These are phyloP conservation scores for Lytechinus pictus DNA, from an alignment of 35 echinoderm and acorn worm species.

Conservation along the genomic window DNA sequence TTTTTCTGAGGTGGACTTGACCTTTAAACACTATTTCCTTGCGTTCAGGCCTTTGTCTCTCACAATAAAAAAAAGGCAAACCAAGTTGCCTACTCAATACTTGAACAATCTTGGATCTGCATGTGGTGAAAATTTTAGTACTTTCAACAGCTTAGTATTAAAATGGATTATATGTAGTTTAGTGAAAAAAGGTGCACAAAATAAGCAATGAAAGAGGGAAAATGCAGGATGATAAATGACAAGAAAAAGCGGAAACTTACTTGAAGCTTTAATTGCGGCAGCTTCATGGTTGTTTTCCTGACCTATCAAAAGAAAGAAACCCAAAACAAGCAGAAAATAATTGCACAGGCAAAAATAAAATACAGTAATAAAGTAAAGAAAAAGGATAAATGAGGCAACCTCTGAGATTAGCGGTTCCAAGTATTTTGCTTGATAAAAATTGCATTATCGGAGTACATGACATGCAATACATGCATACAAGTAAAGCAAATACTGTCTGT, in stretches of 20 bases:
- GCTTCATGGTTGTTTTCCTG: not conserved
- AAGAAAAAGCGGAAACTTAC: not conserved
- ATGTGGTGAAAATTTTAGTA: too few relatives aligned
- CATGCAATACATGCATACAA: not conserved
- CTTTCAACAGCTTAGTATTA: too few relatives aligned
- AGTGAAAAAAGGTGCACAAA: not conserved
- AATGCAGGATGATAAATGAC: not conserved
- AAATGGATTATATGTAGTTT: not conserved
- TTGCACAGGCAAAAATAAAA: conserved; percentile 5
- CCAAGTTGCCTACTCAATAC: too few relatives aligned
- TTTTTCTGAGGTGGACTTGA: too few relatives aligned
- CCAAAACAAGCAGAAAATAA: conserved; percentile 19
- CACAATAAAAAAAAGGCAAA: too few relatives aligned
- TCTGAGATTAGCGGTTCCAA: not conserved
- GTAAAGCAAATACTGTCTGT: not conserved
- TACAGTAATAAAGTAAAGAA: not conserved
- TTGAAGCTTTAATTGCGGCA: not conserved
- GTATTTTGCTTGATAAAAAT: not conserved
- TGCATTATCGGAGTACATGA: too few relatives aligned
- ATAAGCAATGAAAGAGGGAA: not conserved
- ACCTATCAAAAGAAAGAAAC: not conserved
- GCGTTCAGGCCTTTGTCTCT: too few relatives aligned
- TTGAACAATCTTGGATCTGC: too few relatives aligned
- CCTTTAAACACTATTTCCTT: too few relatives aligned
- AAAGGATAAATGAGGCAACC: not conserved